These are phyloP conservation scores for Drosophila sp. DNA, from an alignment of 1,140 invertebrate species.

Conservation along the genomic window DNA sequence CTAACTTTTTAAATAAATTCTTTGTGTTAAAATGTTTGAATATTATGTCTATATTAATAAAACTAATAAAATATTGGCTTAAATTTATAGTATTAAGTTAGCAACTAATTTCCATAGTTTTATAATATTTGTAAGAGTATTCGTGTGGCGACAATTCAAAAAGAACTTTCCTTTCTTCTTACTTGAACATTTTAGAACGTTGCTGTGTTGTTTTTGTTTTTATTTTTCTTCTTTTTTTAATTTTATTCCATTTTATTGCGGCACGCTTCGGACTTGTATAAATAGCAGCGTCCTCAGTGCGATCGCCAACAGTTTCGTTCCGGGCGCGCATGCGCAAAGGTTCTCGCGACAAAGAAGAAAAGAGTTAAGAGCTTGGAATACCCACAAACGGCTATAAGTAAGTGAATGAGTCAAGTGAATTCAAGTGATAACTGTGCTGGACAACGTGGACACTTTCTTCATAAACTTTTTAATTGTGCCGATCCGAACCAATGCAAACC, in stretches of 20 bases:
- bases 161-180: conserved; percentile 24
- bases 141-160: conserved; percentile 10
- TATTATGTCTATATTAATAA: background rate
- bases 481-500: conserved; percentile 4
- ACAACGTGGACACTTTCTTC: conserved; percentile 45
- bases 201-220: conserved; percentile 33
- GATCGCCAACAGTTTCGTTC: conserved; percentile 67
- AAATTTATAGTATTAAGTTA: background rate
- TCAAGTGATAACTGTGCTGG: conserved; percentile 25
- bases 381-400: conserved; percentile 37
- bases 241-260: conserved; percentile 29
- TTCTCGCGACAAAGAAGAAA: conserved; percentile 42
- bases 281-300: conserved; percentile 66
- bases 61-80: background rate
- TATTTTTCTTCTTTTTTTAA: conserved; percentile 32
- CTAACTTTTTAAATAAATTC: background rate
- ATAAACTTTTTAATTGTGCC: conserved; percentile 46
- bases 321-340: conserved; percentile 58
- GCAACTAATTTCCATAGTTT: background rate
- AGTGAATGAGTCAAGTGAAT: conserved; percentile 48
- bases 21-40: background rate
- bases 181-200: conserved; percentile 52
- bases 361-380: conserved; percentile 28
- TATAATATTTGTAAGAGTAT: conserved; percentile 23
- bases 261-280: conserved; percentile 59